Evolutionary conservation across 2,797 vertebrate species (phyloP).

Genomic region (Hemitrygon akajei): DNA sequence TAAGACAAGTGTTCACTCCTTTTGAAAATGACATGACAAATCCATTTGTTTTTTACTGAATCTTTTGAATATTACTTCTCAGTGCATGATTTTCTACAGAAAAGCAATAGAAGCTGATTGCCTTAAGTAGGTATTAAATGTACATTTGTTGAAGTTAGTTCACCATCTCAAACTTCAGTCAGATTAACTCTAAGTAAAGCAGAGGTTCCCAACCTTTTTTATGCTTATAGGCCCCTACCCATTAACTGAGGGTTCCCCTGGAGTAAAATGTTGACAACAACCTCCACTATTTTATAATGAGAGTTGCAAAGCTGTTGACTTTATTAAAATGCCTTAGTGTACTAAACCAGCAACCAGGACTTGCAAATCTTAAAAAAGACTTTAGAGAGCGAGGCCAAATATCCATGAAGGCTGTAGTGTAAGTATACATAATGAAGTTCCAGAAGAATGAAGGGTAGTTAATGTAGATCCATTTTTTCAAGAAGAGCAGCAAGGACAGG

Average conservation of each 20-base stretch:
- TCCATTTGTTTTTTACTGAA: neutral
- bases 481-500: too few species aligned
- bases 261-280: neutral
- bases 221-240: too few species aligned
- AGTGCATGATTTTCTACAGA: neutral
- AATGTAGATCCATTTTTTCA: too few species aligned
- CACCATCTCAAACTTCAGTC: neutral
- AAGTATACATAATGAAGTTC: neutral
- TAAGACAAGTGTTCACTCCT: neutral
- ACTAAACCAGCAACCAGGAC: neutral
- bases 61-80: neutral
- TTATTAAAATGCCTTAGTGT: neutral
- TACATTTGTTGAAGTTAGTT: neutral
- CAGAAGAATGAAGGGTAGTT: too few species aligned
- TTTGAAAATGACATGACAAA: neutral
- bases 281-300: neutral
- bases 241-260: too few species aligned
- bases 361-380: neutral
- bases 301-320: too few species aligned
- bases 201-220: too few species aligned
- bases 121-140: neutral
- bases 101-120: neutral
- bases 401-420: neutral
- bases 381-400: neutral
- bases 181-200: neutral